phyloP scores from a whole-genome alignment of 2,797 vertebrate species.

The Discoglossus pictus region DNA sequence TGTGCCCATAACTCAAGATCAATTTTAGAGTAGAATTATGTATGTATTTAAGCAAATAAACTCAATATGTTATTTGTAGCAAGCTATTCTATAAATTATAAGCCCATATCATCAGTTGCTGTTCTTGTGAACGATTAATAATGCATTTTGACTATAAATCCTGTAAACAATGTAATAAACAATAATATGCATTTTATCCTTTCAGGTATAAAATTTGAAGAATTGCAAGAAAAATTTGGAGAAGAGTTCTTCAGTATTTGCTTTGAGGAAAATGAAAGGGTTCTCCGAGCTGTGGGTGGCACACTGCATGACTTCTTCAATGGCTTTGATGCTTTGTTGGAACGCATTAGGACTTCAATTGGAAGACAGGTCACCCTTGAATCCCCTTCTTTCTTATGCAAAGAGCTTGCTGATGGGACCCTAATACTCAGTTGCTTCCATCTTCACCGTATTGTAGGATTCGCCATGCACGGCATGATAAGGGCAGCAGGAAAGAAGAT shows the following conservation, averaged over 20 bases:
- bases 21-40: too few relatives aligned
- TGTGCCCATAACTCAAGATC: too few relatives aligned
- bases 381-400: conserved; percentile 96
- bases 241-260: conserved; percentile 95
- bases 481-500: conserved; percentile 90
- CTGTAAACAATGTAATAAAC: neutral
- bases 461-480: conserved; percentile 93
- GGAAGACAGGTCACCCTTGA: conserved; percentile 88
- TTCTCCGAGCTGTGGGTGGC: conserved; percentile 90
- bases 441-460: conserved; percentile 87
- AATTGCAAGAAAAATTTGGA: conserved; percentile 90
- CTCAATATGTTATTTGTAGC: too few relatives aligned
- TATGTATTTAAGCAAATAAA: too few relatives aligned
- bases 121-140: too few relatives aligned
- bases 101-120: too few relatives aligned
- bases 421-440: conserved; percentile 92
- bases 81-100: too few relatives aligned
- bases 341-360: conserved; percentile 94
- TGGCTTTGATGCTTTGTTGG: conserved; percentile 94
- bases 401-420: conserved; percentile 81
- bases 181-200: conserved; percentile 44
- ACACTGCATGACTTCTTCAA: conserved; percentile 98
- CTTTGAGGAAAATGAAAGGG: conserved; percentile 94
- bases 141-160: too few relatives aligned
- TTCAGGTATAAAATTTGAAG: conserved; percentile 87